Conservation (phyloP, 53 echinoderm and acorn worm genomes). For the Hippasteria phrygiana region DNA sequence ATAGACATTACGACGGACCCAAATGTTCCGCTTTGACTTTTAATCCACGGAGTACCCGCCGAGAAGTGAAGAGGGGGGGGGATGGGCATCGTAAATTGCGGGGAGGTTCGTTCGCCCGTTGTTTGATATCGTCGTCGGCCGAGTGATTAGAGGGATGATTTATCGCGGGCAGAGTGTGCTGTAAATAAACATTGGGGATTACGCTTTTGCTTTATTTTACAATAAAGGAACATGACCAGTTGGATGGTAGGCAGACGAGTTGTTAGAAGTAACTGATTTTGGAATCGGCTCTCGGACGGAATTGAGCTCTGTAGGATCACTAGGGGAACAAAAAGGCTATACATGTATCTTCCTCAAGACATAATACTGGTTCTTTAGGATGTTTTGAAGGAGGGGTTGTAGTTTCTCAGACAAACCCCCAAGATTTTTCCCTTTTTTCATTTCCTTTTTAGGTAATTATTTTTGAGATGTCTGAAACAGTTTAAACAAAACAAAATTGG, state of each 20-base stretch:
- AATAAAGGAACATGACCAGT: background rate
- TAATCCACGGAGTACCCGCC: conserved; percentile 18
- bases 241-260: background rate
- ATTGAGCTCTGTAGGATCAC: too few relatives aligned
- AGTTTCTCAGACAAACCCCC: too few relatives aligned
- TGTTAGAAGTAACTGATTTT: background rate
- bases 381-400: too few relatives aligned
- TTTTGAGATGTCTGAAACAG: too few relatives aligned
- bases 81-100: conserved; percentile 43
- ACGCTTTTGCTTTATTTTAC: background rate
- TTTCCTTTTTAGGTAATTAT: too few relatives aligned
- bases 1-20: background rate
- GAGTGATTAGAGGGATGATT: conserved; percentile 25
- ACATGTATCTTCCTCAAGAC: too few relatives aligned
- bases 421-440: too few relatives aligned
- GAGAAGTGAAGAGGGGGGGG: background rate
- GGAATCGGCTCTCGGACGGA: too few relatives aligned
- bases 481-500: too few relatives aligned
- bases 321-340: too few relatives aligned
- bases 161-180: conserved; percentile 23
- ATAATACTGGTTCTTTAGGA: too few relatives aligned
- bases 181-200: conserved; percentile 50
- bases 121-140: conserved; percentile 1
- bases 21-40: conserved; percentile 32
- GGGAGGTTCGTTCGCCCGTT: background rate